phyloP scores from a whole-genome alignment of 2,113 vertebrate genomes.

The Forbesichthys papilliferus region DNA sequence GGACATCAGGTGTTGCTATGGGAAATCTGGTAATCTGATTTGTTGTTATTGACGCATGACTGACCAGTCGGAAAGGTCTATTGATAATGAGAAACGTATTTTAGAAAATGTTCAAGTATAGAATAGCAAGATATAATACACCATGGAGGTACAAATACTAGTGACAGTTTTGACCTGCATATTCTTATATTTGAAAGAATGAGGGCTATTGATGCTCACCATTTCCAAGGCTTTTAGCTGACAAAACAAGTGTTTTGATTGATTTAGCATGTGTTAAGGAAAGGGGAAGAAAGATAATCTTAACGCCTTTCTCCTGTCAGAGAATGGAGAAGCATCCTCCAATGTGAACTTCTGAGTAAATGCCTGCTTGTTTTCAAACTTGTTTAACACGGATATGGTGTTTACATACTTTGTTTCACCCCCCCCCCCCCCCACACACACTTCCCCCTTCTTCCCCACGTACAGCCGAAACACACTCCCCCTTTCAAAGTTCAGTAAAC shows the following conservation, averaged over 20 bases:
- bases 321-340: constrained; percentile 27
- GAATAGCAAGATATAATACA: no score
- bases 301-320: constrained; percentile 38
- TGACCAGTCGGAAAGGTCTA: not conserved
- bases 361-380: constrained; percentile 61
- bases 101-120: no score
- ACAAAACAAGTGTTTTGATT: constrained; percentile 21
- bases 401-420: constrained; percentile 72
- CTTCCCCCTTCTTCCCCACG: constrained; percentile 1
- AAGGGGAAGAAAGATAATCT: constrained; percentile 8
- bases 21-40: no score
- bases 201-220: constrained; percentile 8
- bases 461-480: constrained; percentile 39
- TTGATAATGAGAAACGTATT: no score
- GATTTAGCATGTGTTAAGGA: constrained; percentile 11
- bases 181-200: not conserved
- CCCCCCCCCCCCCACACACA: constrained; percentile 48
- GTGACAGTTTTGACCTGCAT: no score
- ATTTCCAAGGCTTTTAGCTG: constrained; percentile 5
- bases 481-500: constrained; percentile 56
- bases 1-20: no score
- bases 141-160: no score
- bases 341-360: constrained; percentile 53
- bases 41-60: no score
- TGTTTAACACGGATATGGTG: constrained; percentile 76